These are phyloP conservation scores for Yponomeuta malinellus DNA, from an alignment of 2,888 invertebrate genomes.

Conservation along the genomic window DNA sequence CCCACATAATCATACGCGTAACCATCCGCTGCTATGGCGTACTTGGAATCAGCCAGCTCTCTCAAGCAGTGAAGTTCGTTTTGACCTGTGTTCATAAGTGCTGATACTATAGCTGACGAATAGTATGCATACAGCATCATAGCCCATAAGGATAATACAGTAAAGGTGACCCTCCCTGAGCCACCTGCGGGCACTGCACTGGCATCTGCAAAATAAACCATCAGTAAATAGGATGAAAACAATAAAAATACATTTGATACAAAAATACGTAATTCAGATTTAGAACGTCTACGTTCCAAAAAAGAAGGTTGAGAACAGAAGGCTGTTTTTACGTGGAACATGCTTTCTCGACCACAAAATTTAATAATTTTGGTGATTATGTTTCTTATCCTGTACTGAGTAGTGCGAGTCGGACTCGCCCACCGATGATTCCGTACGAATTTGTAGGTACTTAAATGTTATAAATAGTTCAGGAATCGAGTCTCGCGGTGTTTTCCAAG, in stretches of 20 bases:
- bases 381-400: too few species aligned
- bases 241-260: too few species aligned
- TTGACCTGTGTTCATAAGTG: slow-evolving; percentile 52
- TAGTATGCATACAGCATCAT: slow-evolving; percentile 65
- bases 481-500: too few species aligned
- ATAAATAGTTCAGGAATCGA: too few species aligned
- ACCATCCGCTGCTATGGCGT: slow-evolving; percentile 53
- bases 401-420: too few species aligned
- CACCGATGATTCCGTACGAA: too few species aligned
- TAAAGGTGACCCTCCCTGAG: slow-evolving; percentile 53
- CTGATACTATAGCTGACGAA: slow-evolving; percentile 60
- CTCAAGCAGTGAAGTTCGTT: slow-evolving; percentile 45
- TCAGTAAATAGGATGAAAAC: not conserved
- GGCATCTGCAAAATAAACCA: slow-evolving; percentile 38
- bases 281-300: too few species aligned
- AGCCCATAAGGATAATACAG: slow-evolving; percentile 48
- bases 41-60: slow-evolving; percentile 52
- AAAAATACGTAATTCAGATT: too few species aligned
- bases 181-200: slow-evolving; percentile 50
- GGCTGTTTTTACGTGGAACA: too few species aligned
- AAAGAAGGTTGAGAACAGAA: not conserved
- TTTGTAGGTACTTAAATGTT: too few species aligned
- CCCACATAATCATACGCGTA: slow-evolving; percentile 52
- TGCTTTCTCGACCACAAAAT: too few species aligned
- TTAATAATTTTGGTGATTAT: too few species aligned